A percentile compares a stretch with the other conserved stretches of the same genome.
Evolutionary conservation across 2,113 vertebrate species (phyloP).

Genomic region (Eolophus roseicapilla): DNA sequence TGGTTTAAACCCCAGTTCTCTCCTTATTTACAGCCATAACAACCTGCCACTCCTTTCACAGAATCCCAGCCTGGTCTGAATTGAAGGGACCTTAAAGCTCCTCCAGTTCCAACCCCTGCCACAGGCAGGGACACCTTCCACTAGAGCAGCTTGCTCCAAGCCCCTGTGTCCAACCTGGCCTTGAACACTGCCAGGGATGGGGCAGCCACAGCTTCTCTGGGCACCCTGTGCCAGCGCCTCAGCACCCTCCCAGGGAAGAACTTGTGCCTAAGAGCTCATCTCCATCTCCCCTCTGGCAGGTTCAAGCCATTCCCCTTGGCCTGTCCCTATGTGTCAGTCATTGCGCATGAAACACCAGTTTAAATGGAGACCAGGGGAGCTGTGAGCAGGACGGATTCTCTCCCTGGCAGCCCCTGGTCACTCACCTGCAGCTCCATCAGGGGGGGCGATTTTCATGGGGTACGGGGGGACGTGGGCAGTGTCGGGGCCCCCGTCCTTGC

Average conservation of each 20-base stretch:
- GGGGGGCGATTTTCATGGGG: slow-evolving; percentile 98
- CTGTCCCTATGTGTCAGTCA: neutral
- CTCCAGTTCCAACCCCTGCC: neutral
- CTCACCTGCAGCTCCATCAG: slow-evolving; percentile 86
- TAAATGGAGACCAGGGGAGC: rapidly evolving
- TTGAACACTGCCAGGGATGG: too few relatives aligned
- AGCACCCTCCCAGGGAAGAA: too few relatives aligned
- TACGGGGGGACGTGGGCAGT: slow-evolving; percentile 96
- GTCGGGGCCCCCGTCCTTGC: slow-evolving; percentile 94
- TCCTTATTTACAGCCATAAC: neutral
- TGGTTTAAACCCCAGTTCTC: neutral
- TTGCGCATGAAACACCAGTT: rapidly evolving
- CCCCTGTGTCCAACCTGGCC: too few relatives aligned
- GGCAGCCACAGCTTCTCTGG: too few relatives aligned
- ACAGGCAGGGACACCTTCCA: neutral
- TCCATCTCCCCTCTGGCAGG: too few relatives aligned
- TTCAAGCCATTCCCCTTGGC: neutral
- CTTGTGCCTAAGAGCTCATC: too few relatives aligned
- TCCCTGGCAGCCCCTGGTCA: neutral
- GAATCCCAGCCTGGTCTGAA: neutral
- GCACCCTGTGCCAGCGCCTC: too few relatives aligned
- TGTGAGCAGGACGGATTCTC: neutral
- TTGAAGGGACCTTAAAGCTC: neutral
- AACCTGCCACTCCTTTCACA: neutral
- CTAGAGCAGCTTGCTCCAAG: neutral